phyloP scores from a whole-genome alignment of 2,888 invertebrate genomes.

The Calliphora vomitoria region DNA sequence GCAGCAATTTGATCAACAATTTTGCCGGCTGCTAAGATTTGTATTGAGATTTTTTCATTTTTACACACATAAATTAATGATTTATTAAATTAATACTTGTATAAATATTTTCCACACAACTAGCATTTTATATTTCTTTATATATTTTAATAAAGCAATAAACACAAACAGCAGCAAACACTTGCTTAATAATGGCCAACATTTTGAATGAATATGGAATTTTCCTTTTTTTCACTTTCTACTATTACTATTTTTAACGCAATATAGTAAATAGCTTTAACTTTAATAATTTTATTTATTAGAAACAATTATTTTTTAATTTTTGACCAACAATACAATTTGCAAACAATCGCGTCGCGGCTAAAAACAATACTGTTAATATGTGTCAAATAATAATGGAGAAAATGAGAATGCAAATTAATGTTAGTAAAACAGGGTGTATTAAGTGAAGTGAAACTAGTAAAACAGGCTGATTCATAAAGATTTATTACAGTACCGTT shows the following conservation, averaged over 20 bases:
- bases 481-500: not conserved
- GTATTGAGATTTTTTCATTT: not conserved
- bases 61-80: not conserved
- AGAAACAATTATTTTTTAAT: not conserved
- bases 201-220: no score
- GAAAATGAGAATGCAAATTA: not conserved
- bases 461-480: constrained; percentile 4
- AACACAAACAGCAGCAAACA: no score
- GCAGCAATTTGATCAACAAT: not conserved
- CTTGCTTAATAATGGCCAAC: no score
- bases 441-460: not conserved
- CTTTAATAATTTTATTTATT: not conserved
- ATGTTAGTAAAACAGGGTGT: constrained; percentile 8
- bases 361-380: not conserved
- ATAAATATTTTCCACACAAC: no score
- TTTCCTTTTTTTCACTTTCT: no score
- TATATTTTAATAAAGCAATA: no score
- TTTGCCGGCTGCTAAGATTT: not conserved
- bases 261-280: not conserved
- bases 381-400: not conserved
- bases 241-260: no score
- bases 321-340: not conserved
- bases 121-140: no score
- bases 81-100: no score
- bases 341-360: not conserved